Base-by-base conservation (phyloP, 2,888 invertebrate species). In the Orchesellides sinensis region DNA sequence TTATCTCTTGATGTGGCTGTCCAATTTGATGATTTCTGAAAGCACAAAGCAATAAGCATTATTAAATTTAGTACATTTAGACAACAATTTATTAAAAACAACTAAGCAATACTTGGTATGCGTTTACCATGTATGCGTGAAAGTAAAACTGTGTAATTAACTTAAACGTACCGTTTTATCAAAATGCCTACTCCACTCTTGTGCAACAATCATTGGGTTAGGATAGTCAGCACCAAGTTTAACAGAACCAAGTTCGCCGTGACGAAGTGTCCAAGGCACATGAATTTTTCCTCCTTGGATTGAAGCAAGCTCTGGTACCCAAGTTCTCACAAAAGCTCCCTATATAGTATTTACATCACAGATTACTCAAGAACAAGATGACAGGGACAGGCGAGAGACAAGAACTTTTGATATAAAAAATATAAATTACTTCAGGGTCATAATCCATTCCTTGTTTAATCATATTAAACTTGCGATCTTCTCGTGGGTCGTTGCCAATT, bases 401-500 rank as follows among this genome's bases (percentile, higher is more conserved):
- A n/a, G n/a, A n/a, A n/a, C 5, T 25, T 12, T 25, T 21, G 5
- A 56, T 56, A 12, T 56, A 19, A n/a, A 17, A 40, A 40, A 40
- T 12, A 59, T 14, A 25, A 3, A 3, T 8, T 70, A 73, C 87
- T 25, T 88, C 65, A 5, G 85, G 79, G 69, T 88, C 88, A 52
- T 88, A 88, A 61, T 88, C 88, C 69, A 81, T 79, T n/a, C 77
- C 85, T 69, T 88, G 88, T 54, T 88, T 88, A 27, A 88, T 79
- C 88, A 88, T 88, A 54, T 89, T 75, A 85, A 88, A 86, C 61
- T 85, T 88, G 10, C 88, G 61, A 52, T 88, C 83, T 70, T 90
- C 89, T 73, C 90, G 86, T 0, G 90, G 90, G 83, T 90, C 90
- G 87, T 89, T 89, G 0, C 90, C 90, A 66, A 90, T 89, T 3